Conservation (phyloP, 2,113 vertebrate species). For the Hippocampus guttulatus region DNA sequence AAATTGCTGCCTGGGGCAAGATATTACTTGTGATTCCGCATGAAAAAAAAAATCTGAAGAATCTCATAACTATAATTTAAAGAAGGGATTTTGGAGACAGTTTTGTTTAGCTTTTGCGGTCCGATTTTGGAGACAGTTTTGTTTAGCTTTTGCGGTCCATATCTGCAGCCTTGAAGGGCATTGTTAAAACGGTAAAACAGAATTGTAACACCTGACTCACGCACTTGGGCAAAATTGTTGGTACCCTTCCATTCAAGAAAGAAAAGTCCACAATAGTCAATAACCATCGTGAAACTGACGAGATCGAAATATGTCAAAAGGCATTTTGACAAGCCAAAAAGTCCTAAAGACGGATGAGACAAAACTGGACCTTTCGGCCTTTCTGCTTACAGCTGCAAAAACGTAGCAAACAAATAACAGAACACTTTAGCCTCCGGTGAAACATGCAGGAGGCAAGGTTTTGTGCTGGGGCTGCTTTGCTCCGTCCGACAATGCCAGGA, state of each 20-base stretch:
- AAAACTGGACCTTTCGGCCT: not conserved
- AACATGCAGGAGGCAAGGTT: not conserved
- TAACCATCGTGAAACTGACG: not conserved
- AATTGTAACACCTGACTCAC: not conserved
- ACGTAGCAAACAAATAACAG: not conserved
- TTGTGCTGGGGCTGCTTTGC: not conserved
- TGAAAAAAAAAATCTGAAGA: not conserved
- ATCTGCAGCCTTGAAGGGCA: not conserved
- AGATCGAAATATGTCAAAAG: not conserved
- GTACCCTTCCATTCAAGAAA: not conserved
- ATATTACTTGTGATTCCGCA: not conserved
- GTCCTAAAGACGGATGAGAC: not conserved
- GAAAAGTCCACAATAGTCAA: not conserved
- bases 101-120: not conserved
- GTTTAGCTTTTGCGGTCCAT: not conserved
- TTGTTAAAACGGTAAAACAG: not conserved
- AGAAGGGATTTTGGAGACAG: not conserved
- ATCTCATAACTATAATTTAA: not conserved
- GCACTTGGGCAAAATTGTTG: not conserved
- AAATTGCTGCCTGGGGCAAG: constrained; percentile 30
- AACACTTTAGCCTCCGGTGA: not conserved
- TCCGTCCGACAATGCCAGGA: not conserved
- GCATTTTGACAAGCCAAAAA: not conserved
- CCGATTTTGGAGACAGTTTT: not conserved
- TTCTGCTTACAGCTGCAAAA: not conserved